Percentiles rank a stretch among this genome's conserved stretches.
Conservation (phyloP, 2,888 invertebrate species). For the Vanessa cardui region DNA sequence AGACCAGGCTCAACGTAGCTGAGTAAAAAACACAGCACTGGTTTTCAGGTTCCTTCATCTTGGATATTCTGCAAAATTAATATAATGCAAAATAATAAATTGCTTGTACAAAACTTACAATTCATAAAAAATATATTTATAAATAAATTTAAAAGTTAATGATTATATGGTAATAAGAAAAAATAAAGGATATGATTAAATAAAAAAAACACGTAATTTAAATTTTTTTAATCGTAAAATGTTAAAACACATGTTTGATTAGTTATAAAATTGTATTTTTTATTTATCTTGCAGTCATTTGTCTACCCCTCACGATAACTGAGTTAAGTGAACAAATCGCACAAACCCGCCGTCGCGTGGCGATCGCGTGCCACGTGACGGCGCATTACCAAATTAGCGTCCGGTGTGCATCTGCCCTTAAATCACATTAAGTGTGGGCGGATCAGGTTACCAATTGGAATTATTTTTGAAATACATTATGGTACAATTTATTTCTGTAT, state of each 20-base stretch:
- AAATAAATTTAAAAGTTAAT: not conserved
- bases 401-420: conserved; percentile 70
- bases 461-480: conserved; percentile 9
- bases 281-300: conserved; percentile 58
- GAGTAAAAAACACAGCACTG: no score
- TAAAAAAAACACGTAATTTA: no score
- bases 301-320: conserved; percentile 58
- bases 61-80: no score
- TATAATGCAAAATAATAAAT: no score
- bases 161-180: no score
- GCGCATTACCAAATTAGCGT: conserved; percentile 78
- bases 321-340: conserved; percentile 78
- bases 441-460: conserved; percentile 57
- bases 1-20: no score
- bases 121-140: not conserved
- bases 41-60: no score
- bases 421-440: conserved; percentile 58
- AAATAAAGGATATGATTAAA: no score
- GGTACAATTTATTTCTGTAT: no score
- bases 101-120: not conserved
- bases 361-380: conserved; percentile 64
- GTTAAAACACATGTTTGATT: not conserved
- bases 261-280: conserved; percentile 52
- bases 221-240: not conserved
- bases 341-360: conserved; percentile 66